Evolutionary conservation across 2,888 invertebrate species (phyloP).

Genomic region (Theodoxus fluviatilis): DNA sequence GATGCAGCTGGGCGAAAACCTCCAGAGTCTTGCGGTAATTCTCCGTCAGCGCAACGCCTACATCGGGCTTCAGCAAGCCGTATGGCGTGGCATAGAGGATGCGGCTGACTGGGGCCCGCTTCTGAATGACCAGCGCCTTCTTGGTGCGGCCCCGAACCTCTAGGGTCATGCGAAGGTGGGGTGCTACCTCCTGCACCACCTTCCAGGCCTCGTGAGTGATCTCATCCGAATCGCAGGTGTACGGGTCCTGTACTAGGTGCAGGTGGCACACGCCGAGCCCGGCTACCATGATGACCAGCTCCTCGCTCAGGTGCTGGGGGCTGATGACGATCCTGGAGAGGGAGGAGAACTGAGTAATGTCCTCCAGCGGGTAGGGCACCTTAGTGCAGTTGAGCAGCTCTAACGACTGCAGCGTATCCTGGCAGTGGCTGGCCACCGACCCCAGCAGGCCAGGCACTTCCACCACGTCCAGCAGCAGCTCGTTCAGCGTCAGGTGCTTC

Average conservation of each 20-base stretch:
- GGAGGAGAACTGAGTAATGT: conserved; percentile 79
- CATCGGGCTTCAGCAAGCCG: conserved; percentile 69
- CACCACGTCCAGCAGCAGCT: conserved; percentile 76
- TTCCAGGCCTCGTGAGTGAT: conserved; percentile 67
- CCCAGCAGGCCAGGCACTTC: conserved; percentile 76
- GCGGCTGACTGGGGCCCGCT: conserved; percentile 75
- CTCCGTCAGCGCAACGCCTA: conserved; percentile 71
- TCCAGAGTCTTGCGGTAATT: conserved; percentile 68
- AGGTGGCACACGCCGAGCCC: conserved; percentile 73
- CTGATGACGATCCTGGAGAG: conserved; percentile 70
- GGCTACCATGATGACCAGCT: conserved; percentile 75
- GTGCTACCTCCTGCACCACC: conserved; percentile 71
- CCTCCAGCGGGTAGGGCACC: conserved; percentile 71
- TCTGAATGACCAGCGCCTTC: conserved; percentile 72
- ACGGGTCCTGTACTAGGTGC: conserved; percentile 76
- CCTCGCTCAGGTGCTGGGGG: conserved; percentile 77
- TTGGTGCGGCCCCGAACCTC: conserved; percentile 70
- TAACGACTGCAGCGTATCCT: conserved; percentile 72
- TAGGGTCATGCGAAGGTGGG: conserved; percentile 74
- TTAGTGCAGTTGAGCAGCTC: conserved; percentile 80
- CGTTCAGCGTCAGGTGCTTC: conserved; percentile 74
- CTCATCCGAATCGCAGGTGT: conserved; percentile 53
- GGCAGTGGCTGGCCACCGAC: conserved; percentile 72
- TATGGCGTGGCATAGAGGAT: conserved; percentile 74
- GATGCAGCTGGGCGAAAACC: conserved; percentile 74